phyloP scores from a whole-genome alignment of 2,113 vertebrate species.

The Litocranius walleri region DNA sequence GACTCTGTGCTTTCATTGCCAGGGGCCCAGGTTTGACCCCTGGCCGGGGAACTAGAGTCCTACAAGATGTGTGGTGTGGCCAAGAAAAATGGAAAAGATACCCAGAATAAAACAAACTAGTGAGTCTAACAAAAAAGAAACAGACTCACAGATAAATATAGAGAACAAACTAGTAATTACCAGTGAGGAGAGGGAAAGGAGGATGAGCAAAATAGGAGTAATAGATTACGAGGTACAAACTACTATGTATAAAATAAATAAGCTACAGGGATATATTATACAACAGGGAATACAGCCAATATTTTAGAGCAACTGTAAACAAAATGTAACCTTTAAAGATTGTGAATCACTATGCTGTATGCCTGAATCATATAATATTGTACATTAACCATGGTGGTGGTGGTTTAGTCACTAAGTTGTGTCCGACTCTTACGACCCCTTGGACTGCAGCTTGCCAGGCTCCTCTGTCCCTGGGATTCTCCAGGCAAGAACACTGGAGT shows the following conservation, averaged over 20 bases:
- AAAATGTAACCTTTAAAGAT: not conserved
- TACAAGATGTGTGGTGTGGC: not conserved
- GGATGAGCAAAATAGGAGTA: not conserved
- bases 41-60: not conserved
- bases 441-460: not conserved
- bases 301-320: not conserved
- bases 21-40: not conserved
- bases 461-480: not conserved
- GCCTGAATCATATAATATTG: not conserved
- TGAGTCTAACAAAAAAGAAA: not conserved
- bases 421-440: rapidly evolving
- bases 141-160: not conserved
- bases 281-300: not conserved
- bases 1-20: not conserved
- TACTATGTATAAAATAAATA: not conserved
- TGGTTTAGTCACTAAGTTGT: not conserved
- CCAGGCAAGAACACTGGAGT: not conserved
- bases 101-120: not conserved
- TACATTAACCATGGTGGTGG: not conserved
- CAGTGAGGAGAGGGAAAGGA: not conserved
- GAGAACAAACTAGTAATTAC: not conserved
- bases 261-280: not conserved
- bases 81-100: not conserved
- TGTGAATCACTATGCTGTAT: not conserved
- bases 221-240: not conserved